Percentiles rank a stretch among this genome's conserved stretches.
Conservation (phyloP, 2,888 invertebrate genomes). For the Acronicta leporina region DNA sequence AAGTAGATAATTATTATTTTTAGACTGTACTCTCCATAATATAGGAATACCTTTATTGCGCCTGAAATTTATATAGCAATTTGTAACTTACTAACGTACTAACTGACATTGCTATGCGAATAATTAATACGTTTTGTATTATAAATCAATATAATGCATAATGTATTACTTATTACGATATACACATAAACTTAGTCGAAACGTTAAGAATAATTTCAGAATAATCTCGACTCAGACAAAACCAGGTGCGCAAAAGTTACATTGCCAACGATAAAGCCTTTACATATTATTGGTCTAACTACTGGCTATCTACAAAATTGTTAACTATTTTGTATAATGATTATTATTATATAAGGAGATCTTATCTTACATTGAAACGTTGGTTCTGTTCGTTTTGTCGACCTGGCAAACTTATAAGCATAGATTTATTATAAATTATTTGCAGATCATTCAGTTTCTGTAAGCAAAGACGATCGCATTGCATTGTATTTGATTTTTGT, state of each 20-base stretch:
- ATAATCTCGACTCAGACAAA: conserved; percentile 67
- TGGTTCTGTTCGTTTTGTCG: conserved; percentile 86
- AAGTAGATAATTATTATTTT: too few relatives aligned
- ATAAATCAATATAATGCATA: too few relatives aligned
- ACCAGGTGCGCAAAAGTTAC: conserved; percentile 88
- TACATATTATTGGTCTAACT: conserved; percentile 65
- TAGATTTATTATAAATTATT: conserved; percentile 54
- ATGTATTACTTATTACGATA: too few relatives aligned
- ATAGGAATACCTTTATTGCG: background rate
- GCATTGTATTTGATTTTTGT: conserved; percentile 18
- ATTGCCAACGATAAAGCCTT: conserved; percentile 84
- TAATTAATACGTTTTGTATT: background rate
- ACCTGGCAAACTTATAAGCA: conserved; percentile 82
- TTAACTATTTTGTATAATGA: conserved; percentile 51
- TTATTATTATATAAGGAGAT: conserved; percentile 55
- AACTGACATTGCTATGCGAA: background rate
- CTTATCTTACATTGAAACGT: conserved; percentile 76
- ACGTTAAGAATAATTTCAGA: conserved; percentile 22
- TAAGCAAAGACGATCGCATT: conserved; percentile 24
- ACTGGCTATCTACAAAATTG: conserved; percentile 55
- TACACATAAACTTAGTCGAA: too few relatives aligned
- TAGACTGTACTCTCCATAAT: too few relatives aligned
- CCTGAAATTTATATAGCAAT: background rate
- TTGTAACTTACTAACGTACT: background rate
- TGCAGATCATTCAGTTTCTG: conserved; percentile 40